These are phyloP conservation scores for Lepidochitona cinerea DNA, from an alignment of 2,888 invertebrate genomes.

Conservation along the genomic window DNA sequence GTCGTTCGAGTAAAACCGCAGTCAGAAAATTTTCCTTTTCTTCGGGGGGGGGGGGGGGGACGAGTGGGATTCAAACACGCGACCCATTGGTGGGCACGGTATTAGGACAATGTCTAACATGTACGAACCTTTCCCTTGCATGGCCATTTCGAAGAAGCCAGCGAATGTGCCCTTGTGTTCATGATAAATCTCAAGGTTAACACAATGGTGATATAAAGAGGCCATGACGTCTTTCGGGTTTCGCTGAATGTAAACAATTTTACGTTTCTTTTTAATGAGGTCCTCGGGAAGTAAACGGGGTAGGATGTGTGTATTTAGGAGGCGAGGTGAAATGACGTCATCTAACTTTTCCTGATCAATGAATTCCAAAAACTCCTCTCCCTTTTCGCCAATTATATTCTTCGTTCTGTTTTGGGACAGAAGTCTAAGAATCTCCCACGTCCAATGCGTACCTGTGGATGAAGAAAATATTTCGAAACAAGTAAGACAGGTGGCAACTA, in stretches of 20 bases:
- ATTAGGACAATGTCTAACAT: no score
- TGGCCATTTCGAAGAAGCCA: background rate
- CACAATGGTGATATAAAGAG: background rate
- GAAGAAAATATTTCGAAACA: no score
- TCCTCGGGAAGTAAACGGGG: background rate
- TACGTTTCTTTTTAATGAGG: background rate
- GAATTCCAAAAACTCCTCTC: background rate
- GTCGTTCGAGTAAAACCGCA: no score
- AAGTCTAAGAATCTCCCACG: background rate
- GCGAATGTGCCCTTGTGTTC: background rate
- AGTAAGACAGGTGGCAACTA: no score
- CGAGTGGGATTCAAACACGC: no score
- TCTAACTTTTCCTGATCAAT: background rate
- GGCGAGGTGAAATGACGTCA: background rate
- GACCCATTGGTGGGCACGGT: no score
- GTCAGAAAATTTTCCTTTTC: no score
- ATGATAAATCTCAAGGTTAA: background rate
- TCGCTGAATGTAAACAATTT: background rate
- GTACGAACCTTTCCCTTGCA: constrained; percentile 1
- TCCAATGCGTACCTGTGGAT: constrained; percentile 1
- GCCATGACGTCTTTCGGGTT: background rate
- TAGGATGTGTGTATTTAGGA: background rate
- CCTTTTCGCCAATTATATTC: background rate
- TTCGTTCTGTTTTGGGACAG: background rate
- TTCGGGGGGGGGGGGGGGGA: no score